Base-by-base conservation (phyloP, 2,113 vertebrate genomes). In the Grantiella picta region DNA sequence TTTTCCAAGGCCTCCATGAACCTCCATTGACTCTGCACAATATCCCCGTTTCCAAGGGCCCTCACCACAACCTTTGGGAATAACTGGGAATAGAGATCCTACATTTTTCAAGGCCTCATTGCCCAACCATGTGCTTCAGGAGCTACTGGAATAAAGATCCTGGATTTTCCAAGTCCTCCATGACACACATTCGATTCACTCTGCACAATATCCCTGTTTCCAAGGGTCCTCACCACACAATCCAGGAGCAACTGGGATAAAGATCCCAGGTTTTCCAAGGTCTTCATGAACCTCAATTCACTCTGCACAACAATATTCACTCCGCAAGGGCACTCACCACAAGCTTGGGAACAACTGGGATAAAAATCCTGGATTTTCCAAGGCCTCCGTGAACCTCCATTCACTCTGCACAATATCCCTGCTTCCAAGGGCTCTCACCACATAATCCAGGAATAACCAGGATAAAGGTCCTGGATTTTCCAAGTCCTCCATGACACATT, bases 371-470 rank as follows among this genome's bases (percentile, higher is more conserved):
- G n/a, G n/a, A 13, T 40, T 42, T 42, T 42, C 42, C 36, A 44
- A n/a, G 23, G 35, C 22, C 35, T 49, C 10, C 38, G 12, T 38
- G 38, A 38, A 38, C 10, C 9, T 38, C 38, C 38, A 38, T 38
- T 38, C 38, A 38, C 38, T 11, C 38, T 38, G 9, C 11, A 38
- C 38, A 44, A 65, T 6, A 18, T 9, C 49, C 33, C 38, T 38
- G 38, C 12, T 38, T 11, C 22, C 44, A 59, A 35, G 3, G 16
- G 5, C 11, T 23, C 11, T 44, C 22, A 24, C 9, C 27, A 42
- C 3, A 5, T 10, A 7, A 6, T 33, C 5, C 7, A 36, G 2
- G 4, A 79, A 19, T 19, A 31, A 82, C 0, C 9, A 9, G 10
- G 50, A 72, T 33, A 11, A 42, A 72, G 2, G 1, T 11, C 17